Evolutionary conservation across 1,140 invertebrate species (phyloP).

Genomic region (Drosophila azteca): DNA sequence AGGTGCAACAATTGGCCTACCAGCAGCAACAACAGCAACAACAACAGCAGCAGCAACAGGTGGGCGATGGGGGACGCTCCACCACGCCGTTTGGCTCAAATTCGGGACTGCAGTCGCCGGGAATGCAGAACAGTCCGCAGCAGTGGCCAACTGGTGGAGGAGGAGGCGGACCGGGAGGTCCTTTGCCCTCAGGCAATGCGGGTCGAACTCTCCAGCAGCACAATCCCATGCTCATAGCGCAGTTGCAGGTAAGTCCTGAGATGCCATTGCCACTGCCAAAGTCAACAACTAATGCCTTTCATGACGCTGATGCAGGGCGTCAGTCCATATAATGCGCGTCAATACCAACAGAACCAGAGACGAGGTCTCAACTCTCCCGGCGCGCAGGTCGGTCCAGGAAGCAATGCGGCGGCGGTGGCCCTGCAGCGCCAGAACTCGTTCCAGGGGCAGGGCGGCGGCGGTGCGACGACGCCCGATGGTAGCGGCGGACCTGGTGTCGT

Average conservation of each 20-base stretch:
- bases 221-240: slow-evolving; percentile 92
- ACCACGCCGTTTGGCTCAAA: slow-evolving; percentile 62
- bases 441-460: slow-evolving; percentile 79
- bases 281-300: slow-evolving; percentile 37
- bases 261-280: background rate
- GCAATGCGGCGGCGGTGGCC: slow-evolving; percentile 37
- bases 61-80: slow-evolving; percentile 58
- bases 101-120: slow-evolving; percentile 71
- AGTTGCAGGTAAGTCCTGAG: slow-evolving; percentile 86
- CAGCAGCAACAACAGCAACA: slow-evolving; percentile 64
- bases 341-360: slow-evolving; percentile 82
- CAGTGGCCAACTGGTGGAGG: slow-evolving; percentile 47
- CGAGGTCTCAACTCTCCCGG: slow-evolving; percentile 86
- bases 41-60: slow-evolving; percentile 69
- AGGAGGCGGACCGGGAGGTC: slow-evolving; percentile 43
- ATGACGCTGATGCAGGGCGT: slow-evolving; percentile 54
- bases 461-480: slow-evolving; percentile 71
- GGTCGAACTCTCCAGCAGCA: slow-evolving; percentile 86
- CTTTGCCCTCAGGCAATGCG: slow-evolving; percentile 53
- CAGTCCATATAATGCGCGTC: slow-evolving; percentile 74
- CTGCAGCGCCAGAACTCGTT: slow-evolving; percentile 81
- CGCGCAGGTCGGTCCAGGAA: slow-evolving; percentile 60
- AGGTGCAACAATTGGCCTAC: slow-evolving; percentile 78
- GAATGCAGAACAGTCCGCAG: slow-evolving; percentile 70
- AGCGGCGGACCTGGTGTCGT: slow-evolving; percentile 48